A percentile compares a stretch with the other conserved stretches of the same genome.
Conservation (phyloP, 1,140 invertebrate genomes). For the Tetramorium alpestre region DNA sequence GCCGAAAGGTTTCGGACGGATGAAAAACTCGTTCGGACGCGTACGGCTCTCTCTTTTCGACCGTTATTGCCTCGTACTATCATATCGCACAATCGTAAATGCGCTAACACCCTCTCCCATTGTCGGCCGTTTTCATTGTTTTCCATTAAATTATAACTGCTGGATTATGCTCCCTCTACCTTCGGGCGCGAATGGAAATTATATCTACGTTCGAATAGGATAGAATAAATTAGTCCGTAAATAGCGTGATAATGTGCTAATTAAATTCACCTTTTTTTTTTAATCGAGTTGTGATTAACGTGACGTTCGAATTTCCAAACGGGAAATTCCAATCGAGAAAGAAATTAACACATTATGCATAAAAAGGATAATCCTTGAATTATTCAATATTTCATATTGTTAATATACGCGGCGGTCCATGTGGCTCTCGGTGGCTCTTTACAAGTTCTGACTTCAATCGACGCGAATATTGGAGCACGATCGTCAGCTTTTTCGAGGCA, state of each 20-base stretch:
- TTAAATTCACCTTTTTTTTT: constrained; percentile 16
- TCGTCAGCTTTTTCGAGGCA: neutral
- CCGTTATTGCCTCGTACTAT: constrained; percentile 52
- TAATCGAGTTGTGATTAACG: neutral
- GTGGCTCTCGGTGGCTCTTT: neutral
- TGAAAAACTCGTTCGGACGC: constrained; percentile 15
- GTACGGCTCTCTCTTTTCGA: constrained; percentile 3
- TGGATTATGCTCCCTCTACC: constrained; percentile 30
- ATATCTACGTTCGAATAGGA: constrained; percentile 17
- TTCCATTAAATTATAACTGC: constrained; percentile 61
- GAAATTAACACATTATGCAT: neutral
- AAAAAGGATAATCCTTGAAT: constrained; percentile 23
- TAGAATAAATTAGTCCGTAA: constrained; percentile 48
- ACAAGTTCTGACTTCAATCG: neutral
- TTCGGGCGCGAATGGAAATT: constrained; percentile 43
- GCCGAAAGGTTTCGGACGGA: constrained; percentile 14
- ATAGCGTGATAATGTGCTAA: constrained; percentile 21
- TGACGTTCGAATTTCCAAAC: neutral
- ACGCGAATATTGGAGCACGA: constrained; percentile 5
- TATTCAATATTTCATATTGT: constrained; percentile 9
- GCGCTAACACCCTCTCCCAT: constrained; percentile 43
- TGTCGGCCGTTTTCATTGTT: constrained; percentile 54
- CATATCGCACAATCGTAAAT: constrained; percentile 56
- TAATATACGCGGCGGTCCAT: neutral
- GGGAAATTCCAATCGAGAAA: neutral